Base-by-base conservation (phyloP, 2,113 vertebrate genomes). In the Rhipidura dahli region DNA sequence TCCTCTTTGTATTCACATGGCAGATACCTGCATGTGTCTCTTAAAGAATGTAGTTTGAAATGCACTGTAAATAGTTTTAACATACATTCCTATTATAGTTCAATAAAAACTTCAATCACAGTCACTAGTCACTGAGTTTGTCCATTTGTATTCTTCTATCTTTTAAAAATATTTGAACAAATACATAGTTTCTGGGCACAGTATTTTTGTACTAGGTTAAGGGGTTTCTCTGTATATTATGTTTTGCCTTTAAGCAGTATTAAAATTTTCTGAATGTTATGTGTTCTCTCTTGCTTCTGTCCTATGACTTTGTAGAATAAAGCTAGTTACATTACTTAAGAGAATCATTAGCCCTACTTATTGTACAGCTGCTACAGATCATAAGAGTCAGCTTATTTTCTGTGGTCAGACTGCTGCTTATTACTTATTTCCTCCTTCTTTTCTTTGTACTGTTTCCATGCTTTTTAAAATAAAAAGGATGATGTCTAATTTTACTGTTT, bases 181-280 rank as follows among this genome's bases (percentile, higher is more conserved):
- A 97, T 95, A 96, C 50, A 95, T 97, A 96, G 93, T 98, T 98
- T 98, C 97, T 97, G 94, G 95, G 89, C 97, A 97, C 97, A 79
- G 57, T 98, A 98, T 98, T 98, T 98, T 98, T 98, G 89, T 98
- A 98, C 96, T 96, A 96, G 97, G 65, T 92, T 96, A 79, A 96
- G 57, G 68, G 87, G 68, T 85, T 96, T 96, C 94, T 95, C 63
- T 97, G 95, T 97, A 98, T 96, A 97, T 98, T 81, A 84, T 95
- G 96, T 95, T 96, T 83, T 91, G 85, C 85, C 89, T 96, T 90
- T 82, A 83, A 85, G 85, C 87, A 93, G 30, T 90, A 90, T 95
- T 89, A 69, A 97, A 84, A 53, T 79, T 56, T 61, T 85, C 73
- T 86, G 90, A 93, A 61, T 71, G 44, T 78, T 71, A 27, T 2